These are phyloP conservation scores for Cavia porcellus DNA, from an alignment of 2,113 vertebrate species.

Conservation along the genomic window DNA sequence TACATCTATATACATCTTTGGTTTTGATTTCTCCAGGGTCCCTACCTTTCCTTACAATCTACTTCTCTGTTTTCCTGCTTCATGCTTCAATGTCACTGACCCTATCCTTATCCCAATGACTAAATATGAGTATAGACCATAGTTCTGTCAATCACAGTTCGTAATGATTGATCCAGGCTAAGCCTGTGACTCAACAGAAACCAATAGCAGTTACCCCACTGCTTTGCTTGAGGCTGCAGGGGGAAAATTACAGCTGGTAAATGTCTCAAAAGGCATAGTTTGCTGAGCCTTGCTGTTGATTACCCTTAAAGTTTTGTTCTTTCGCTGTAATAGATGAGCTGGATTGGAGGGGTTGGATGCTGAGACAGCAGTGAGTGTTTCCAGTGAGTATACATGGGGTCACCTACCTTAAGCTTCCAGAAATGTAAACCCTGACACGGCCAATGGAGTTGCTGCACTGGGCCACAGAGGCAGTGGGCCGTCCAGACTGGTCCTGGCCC, in stretches of 20 bases:
- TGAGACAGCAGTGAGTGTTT: neutral
- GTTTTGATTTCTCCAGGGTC: neutral
- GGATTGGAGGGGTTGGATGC: neutral
- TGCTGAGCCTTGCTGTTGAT: neutral
- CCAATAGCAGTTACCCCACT: neutral
- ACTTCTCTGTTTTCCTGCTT: too few species aligned
- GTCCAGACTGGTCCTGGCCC: constrained; percentile 67
- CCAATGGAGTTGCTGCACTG: constrained; percentile 68
- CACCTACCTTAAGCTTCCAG: constrained; percentile 68
- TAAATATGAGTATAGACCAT: neutral
- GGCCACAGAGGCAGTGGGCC: constrained; percentile 37
- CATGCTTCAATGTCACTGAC: neutral
- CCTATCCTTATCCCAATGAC: neutral
- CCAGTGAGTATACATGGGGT: too few species aligned
- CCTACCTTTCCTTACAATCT: neutral
- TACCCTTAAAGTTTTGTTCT: neutral
- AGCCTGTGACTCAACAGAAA: neutral
- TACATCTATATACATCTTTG: neutral
- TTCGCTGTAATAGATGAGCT: neutral
- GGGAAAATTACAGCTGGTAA: neutral
- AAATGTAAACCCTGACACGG: constrained; percentile 42
- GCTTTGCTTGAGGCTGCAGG: neutral
- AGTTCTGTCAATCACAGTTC: neutral
- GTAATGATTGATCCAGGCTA: neutral
- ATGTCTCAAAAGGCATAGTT: neutral